Percentiles rank a stretch among this genome's conserved stretches.
These are phyloP conservation scores for Eriocheir sinensis DNA, from an alignment of 1,140 invertebrate genomes.

Conservation along the genomic window DNA sequence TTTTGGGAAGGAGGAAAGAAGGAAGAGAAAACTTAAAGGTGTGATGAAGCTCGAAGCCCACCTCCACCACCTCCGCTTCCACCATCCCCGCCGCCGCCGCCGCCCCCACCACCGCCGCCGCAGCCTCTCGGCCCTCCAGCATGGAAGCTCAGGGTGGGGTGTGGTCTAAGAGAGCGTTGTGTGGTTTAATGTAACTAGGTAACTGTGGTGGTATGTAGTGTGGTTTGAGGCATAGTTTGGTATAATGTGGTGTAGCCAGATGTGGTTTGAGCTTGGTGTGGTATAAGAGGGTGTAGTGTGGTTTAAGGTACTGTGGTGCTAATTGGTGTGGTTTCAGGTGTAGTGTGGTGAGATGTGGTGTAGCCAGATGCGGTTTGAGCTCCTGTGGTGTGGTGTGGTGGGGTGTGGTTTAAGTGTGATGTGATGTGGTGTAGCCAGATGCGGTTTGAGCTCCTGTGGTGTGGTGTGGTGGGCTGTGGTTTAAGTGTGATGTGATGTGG, in stretches of 20 bases:
- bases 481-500: too few relatives aligned
- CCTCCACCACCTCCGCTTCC: neutral
- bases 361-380: too few relatives aligned
- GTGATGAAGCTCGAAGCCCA: neutral
- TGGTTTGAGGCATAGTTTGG: neutral
- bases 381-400: too few relatives aligned
- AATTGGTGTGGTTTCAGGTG: too few relatives aligned
- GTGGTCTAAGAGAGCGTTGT: neutral
- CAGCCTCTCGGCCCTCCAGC: neutral
- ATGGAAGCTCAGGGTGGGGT: neutral
- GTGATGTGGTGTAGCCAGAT: too few relatives aligned
- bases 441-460: too few relatives aligned
- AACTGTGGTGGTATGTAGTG: neutral
- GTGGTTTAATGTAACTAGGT: neutral
- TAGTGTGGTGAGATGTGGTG: too few relatives aligned
- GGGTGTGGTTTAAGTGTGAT: too few relatives aligned
- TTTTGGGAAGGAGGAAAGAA: neutral
- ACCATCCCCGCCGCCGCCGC: too few relatives aligned
- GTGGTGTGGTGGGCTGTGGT: too few relatives aligned
- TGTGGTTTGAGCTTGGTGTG: neutral
- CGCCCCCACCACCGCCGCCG: neutral
- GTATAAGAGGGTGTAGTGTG: neutral
- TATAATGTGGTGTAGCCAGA: neutral
- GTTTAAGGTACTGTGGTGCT: too few relatives aligned
- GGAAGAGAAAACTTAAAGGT: constrained; percentile 20